These are phyloP conservation scores for Semicossyphus pulcher DNA, from an alignment of 2,113 vertebrate genomes.

Conservation along the genomic window DNA sequence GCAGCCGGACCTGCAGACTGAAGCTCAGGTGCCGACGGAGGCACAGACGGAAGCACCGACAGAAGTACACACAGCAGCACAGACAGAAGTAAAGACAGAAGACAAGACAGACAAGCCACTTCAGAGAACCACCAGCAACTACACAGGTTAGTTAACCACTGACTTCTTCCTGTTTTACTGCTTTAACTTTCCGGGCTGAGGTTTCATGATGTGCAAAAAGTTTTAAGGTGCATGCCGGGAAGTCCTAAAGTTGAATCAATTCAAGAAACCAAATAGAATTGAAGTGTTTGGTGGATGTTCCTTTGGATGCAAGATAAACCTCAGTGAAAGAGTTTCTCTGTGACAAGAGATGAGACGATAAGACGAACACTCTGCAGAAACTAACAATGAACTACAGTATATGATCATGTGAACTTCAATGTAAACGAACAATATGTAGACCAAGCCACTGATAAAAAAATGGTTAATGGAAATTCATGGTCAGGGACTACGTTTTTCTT, in stretches of 20 bases:
- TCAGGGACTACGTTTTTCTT: too few species aligned
- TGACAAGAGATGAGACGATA: too few species aligned
- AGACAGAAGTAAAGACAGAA: constrained; percentile 55
- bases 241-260: neutral
- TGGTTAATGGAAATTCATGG: too few species aligned
- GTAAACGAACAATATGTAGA: too few species aligned
- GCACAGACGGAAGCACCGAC: constrained; percentile 30
- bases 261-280: neutral
- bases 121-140: constrained; percentile 67
- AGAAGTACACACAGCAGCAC: neutral
- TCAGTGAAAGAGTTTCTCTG: too few species aligned
- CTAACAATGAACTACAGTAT: too few species aligned
- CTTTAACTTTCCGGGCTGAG: neutral
- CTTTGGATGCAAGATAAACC: neutral
- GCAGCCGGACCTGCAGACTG: constrained; percentile 74
- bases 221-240: neutral
- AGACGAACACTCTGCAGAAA: too few species aligned
- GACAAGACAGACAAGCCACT: constrained; percentile 23
- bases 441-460: too few species aligned
- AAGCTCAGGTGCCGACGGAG: constrained; percentile 32
- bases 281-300: too few species aligned
- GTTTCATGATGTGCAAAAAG: neutral
- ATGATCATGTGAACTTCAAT: too few species aligned
- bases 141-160: constrained; percentile 72
- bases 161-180: neutral